A percentile compares a stretch with the other conserved stretches of the same genome.
Evolutionary conservation across 2,113 vertebrate species (phyloP).

Genomic region (Panurus biarmicus): DNA sequence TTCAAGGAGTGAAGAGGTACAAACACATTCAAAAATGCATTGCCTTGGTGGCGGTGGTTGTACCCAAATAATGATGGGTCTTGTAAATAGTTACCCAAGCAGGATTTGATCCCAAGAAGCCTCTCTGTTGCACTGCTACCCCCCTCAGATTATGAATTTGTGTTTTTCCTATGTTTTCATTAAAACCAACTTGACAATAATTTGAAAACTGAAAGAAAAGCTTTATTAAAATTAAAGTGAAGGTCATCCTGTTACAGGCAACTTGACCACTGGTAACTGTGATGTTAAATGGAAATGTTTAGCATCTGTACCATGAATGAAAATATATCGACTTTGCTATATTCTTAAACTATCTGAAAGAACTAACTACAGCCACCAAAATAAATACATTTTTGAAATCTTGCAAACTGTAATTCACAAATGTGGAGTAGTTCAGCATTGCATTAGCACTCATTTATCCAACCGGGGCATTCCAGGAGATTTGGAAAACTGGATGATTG

Average conservation of each 20-base stretch:
- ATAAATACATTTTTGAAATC: slow-evolving; percentile 65
- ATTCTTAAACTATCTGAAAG: not conserved
- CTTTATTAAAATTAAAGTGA: not conserved
- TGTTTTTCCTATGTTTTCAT: not conserved
- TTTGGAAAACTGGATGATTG: not conserved
- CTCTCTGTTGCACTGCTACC: not conserved
- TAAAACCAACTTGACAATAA: not conserved
- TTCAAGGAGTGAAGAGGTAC: slow-evolving; percentile 34
- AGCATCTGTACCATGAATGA: not conserved
- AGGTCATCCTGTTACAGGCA: not conserved
- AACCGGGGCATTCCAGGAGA: slow-evolving; percentile 63
- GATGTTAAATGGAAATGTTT: not conserved
- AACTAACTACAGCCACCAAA: slow-evolving; percentile 51
- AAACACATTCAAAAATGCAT: slow-evolving; percentile 54
- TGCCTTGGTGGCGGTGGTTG: slow-evolving; percentile 13
- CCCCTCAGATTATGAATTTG: not conserved
- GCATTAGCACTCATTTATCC: slow-evolving; percentile 52
- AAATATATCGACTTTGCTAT: accelerated
- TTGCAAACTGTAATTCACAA: slow-evolving; percentile 59
- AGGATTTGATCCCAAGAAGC: not conserved
- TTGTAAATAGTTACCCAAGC: accelerated
- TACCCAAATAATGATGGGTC: not conserved
- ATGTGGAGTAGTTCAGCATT: slow-evolving; percentile 47
- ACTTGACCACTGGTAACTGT: not conserved
- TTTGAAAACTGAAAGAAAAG: not conserved